These are phyloP conservation scores for Ciconia maguari DNA, from an alignment of 2,113 vertebrate genomes.

Conservation along the genomic window DNA sequence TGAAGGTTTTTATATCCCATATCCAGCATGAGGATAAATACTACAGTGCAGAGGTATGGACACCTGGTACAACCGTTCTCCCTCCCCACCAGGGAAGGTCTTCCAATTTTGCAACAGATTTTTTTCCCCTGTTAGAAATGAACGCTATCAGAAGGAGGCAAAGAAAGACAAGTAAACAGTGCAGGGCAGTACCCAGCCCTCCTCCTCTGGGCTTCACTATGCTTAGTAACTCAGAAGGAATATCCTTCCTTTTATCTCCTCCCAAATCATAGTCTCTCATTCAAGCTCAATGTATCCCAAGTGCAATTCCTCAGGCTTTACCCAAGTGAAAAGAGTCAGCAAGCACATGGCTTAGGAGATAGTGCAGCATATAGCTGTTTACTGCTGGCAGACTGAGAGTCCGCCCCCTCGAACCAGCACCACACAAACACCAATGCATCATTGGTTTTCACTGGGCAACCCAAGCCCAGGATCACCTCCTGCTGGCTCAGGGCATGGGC, in stretches of 20 bases:
- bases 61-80: not conserved
- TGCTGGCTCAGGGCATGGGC: accelerated
- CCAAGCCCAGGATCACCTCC: not conserved
- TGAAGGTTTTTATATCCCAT: not conserved
- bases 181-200: not conserved
- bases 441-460: not conserved
- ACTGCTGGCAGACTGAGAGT: not conserved
- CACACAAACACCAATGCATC: not conserved
- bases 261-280: not conserved
- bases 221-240: not conserved
- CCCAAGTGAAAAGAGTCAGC: not conserved
- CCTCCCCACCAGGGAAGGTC: not conserved
- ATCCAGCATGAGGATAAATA: not conserved
- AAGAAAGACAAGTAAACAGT: not conserved
- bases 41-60: not conserved
- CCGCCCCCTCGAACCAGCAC: not conserved
- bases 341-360: accelerated
- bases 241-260: not conserved
- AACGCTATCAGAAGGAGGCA: not conserved
- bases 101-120: not conserved
- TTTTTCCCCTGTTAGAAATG: accelerated
- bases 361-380: not conserved
- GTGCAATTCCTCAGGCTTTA: not conserved
- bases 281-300: not conserved
- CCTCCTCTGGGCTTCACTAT: not conserved